Evolutionary conservation across 1,140 invertebrate species (phyloP).

Genomic region (Geopemphigus sp.): DNA sequence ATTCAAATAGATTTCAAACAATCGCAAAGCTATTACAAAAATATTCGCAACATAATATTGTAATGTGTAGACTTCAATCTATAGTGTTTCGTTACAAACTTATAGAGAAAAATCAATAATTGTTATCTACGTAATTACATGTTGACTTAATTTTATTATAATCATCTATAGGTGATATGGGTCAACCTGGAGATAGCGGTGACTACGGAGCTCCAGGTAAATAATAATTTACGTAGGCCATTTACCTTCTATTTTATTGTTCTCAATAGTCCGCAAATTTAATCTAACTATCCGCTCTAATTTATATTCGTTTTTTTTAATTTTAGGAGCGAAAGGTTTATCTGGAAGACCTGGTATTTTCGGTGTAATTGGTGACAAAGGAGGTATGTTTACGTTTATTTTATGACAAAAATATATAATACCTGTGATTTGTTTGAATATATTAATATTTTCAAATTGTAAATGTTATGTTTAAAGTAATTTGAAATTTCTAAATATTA

Average conservation of each 20-base stretch:
- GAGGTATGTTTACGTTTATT: background rate
- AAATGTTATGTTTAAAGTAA: background rate
- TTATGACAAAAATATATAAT: background rate
- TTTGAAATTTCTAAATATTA: background rate
- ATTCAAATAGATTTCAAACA: too few species aligned
- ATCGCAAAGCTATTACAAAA: too few species aligned
- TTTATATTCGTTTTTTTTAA: conserved; percentile 3
- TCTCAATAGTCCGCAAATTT: background rate
- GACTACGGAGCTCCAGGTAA: conserved; percentile 59
- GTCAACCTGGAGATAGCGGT: conserved; percentile 65
- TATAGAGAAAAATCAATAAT: too few species aligned
- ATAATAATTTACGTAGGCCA: background rate
- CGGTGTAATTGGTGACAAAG: conserved; percentile 49
- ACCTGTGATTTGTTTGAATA: too few species aligned
- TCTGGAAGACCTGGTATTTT: conserved; percentile 44
- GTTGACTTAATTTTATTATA: background rate
- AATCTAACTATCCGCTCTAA: background rate
- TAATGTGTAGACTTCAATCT: too few species aligned
- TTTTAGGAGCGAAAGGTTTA: conserved; percentile 44
- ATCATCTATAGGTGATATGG: conserved; percentile 54
- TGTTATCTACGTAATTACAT: too few species aligned
- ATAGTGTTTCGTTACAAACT: too few species aligned
- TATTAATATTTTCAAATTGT: background rate
- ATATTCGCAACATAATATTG: too few species aligned
- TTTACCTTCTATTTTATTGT: background rate